Evolutionary conservation across 1,140 invertebrate genomes (phyloP).

Genomic region (Scaptomyza graminum): DNA sequence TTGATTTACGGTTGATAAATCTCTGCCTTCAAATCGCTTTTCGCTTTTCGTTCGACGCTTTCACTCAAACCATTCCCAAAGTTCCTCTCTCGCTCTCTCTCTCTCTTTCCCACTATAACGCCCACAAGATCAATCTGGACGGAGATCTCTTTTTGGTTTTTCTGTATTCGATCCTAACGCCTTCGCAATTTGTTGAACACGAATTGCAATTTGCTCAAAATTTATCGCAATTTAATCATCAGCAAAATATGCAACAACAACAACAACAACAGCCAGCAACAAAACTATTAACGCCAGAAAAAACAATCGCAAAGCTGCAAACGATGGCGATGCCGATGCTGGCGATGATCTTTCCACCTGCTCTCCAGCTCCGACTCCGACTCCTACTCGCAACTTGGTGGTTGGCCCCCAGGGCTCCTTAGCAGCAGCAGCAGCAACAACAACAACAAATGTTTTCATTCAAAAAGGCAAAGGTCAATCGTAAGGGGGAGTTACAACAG

Average conservation of each 20-base stretch:
- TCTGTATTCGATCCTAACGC: conserved; percentile 41
- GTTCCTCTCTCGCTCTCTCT: too few relatives aligned
- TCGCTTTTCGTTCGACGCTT: conserved; percentile 47
- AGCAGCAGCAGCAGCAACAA: conserved; percentile 12
- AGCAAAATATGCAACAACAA: conserved; percentile 66
- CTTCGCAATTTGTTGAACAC: conserved; percentile 79
- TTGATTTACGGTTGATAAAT: conserved; percentile 70
- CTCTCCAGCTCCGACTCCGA: conserved; percentile 15
- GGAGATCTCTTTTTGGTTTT: conserved; percentile 3
- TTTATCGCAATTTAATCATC: conserved; percentile 80
- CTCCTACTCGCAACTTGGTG: neutral
- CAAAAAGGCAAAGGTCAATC: conserved; percentile 58
- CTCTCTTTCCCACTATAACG: conserved; percentile 12
- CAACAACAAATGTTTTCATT: conserved; percentile 64
- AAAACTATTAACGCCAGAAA: conserved; percentile 74
- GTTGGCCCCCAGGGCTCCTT: conserved; percentile 30
- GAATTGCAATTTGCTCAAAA: conserved; percentile 79
- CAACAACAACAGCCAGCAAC: conserved; percentile 45
- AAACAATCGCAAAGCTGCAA: conserved; percentile 54
- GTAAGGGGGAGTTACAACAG: neutral
- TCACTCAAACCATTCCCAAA: conserved; percentile 43
- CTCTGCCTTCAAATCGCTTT: conserved; percentile 7
- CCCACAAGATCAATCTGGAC: conserved; percentile 50
- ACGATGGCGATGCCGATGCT: conserved; percentile 22
- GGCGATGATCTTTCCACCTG: conserved; percentile 68